These are phyloP conservation scores for Drosophila stalkeri DNA, from an alignment of 2,888 invertebrate genomes.

Conservation along the genomic window DNA sequence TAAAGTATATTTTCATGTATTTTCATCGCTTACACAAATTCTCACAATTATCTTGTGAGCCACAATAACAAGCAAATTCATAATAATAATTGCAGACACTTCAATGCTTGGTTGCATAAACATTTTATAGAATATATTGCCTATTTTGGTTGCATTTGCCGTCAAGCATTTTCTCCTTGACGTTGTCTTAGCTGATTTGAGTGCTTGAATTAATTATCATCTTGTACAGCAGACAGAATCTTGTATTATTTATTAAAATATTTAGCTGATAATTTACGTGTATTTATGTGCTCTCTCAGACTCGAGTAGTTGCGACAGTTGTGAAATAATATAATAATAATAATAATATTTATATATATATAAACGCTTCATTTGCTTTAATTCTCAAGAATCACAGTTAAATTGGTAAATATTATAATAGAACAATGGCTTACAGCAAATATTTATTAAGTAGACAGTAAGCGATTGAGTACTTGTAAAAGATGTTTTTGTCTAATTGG, in stretches of 20 bases:
- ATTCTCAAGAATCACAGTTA: conserved; percentile 15
- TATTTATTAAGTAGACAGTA: not conserved
- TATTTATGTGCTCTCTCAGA: not conserved
- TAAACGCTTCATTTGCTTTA: conserved; percentile 45
- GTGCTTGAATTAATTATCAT: conserved; percentile 55
- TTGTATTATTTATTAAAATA: conserved; percentile 64
- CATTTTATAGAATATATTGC: conserved; percentile 12
- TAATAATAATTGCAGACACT: conserved; percentile 54
- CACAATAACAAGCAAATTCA: conserved; percentile 31
- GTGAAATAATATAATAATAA: conserved; percentile 10
- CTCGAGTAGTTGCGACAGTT: conserved; percentile 11
- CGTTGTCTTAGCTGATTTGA: conserved; percentile 23
- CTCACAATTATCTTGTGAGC: conserved; percentile 19
- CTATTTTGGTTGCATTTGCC: not conserved
- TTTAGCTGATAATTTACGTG: conserved; percentile 67
- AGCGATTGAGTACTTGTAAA: too few species aligned
- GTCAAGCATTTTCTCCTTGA: conserved; percentile 3
- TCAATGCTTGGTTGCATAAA: conserved; percentile 26
- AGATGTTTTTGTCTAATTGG: conserved; percentile 1
- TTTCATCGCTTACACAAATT: conserved; percentile 22
- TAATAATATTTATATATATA: too few species aligned
- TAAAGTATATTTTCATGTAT: conserved; percentile 51
- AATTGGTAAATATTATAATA: conserved; percentile 25
- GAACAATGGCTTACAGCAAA: conserved; percentile 13
- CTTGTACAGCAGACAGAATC: conserved; percentile 28